Evolutionary conservation across 2,797 vertebrate genomes (phyloP).

Genomic region (Dryobates pubescens): DNA sequence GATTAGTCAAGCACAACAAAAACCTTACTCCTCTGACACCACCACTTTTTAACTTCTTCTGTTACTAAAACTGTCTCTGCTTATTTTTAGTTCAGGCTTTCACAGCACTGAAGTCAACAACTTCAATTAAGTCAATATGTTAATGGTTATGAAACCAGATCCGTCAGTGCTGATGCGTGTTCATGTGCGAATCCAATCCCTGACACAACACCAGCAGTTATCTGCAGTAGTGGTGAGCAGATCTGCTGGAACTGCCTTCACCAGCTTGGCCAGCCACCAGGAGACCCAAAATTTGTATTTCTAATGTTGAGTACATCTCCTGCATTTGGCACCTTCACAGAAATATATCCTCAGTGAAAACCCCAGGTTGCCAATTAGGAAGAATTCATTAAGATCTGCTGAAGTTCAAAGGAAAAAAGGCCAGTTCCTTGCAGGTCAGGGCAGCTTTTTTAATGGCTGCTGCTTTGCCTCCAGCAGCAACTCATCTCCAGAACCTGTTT

Average conservation of each 20-base stretch:
- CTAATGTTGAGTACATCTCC: background rate
- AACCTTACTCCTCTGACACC: background rate
- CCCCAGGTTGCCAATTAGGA: background rate
- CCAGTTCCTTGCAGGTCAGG: slow-evolving; percentile 56
- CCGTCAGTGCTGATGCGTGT: background rate
- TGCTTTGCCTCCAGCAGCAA: slow-evolving; percentile 67
- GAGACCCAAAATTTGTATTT: background rate
- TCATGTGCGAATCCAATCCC: background rate
- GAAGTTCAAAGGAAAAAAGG: slow-evolving; percentile 58
- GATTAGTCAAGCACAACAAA: slow-evolving; percentile 1
- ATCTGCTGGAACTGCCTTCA: background rate
- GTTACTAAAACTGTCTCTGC: background rate
- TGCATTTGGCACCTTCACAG: background rate
- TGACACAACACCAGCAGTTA: background rate
- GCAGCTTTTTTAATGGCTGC: slow-evolving; percentile 55
- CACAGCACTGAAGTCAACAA: background rate
- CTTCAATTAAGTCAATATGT: background rate
- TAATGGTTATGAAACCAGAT: background rate
- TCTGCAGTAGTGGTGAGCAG: background rate
- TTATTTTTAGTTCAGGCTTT: slow-evolving; percentile 16
- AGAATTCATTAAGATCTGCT: slow-evolving; percentile 60
- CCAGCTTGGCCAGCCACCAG: background rate
- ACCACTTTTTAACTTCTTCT: background rate
- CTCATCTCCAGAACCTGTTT: slow-evolving; percentile 61
- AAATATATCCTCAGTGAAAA: slow-evolving; percentile 29